Percentiles rank a stretch among this genome's conserved stretches.
Evolutionary conservation across 2,113 vertebrate species (phyloP).

Genomic region (Myiozetetes cayanensis): DNA sequence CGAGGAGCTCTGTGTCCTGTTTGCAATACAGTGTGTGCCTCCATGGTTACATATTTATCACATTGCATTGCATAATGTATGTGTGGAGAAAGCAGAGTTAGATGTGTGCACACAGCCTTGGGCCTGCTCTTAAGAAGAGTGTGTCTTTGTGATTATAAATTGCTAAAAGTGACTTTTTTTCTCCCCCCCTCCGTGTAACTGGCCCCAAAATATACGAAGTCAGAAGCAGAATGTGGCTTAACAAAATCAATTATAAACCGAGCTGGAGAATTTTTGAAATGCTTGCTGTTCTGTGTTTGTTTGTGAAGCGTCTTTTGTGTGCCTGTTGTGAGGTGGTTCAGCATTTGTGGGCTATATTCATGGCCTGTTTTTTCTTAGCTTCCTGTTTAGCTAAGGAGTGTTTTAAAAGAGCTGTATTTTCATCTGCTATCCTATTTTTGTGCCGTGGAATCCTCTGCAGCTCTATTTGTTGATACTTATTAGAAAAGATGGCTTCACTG

Average conservation of each 20-base stretch:
- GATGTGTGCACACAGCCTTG: background rate
- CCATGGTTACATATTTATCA: background rate
- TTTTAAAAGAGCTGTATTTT: background rate
- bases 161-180: background rate
- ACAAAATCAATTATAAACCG: background rate
- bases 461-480: background rate
- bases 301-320: background rate
- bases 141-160: background rate
- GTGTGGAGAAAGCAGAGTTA: background rate
- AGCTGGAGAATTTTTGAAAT: background rate
- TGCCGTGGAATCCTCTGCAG: background rate
- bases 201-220: background rate
- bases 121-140: background rate
- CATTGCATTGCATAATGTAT: background rate
- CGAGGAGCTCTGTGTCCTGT: background rate
- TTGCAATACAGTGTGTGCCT: background rate
- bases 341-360: background rate
- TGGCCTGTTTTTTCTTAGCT: background rate
- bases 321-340: background rate
- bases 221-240: background rate
- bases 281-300: background rate
- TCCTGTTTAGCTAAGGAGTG: background rate
- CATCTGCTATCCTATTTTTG: background rate
- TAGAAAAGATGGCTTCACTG: background rate
- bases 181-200: background rate